phyloP scores from a whole-genome alignment of 2,888 invertebrate genomes.

The Lochmaea crataegi region DNA sequence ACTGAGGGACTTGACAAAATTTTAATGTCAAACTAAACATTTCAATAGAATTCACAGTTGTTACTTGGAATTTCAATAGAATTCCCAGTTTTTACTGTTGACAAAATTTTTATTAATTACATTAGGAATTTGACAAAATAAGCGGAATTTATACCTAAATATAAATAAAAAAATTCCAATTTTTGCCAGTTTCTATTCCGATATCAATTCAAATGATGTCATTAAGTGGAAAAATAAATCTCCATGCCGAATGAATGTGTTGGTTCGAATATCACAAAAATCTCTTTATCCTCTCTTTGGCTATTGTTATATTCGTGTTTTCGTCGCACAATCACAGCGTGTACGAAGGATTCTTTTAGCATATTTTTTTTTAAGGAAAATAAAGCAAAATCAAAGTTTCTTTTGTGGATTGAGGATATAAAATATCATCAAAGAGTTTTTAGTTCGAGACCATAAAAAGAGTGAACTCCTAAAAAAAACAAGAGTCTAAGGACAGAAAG shows the following conservation, averaged over 20 bases:
- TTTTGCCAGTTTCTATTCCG: too few relatives aligned
- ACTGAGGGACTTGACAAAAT: too few relatives aligned
- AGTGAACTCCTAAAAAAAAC: conserved; percentile 21
- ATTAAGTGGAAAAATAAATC: background rate
- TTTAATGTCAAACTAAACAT: too few relatives aligned
- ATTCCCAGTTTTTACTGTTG: too few relatives aligned
- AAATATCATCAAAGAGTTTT: conserved; percentile 47
- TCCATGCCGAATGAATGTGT: background rate
- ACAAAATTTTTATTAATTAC: too few relatives aligned
- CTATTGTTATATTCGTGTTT: conserved; percentile 22
- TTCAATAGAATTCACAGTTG: too few relatives aligned
- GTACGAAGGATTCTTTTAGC: conserved; percentile 24
- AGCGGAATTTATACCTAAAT: too few relatives aligned
- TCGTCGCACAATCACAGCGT: conserved; percentile 16
- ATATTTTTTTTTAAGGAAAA: conserved; percentile 34
- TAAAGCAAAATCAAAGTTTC: conserved; percentile 52
- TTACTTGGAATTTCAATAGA: too few relatives aligned
- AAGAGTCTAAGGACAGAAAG: conserved; percentile 18
- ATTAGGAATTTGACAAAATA: too few relatives aligned
- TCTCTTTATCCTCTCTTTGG: conserved; percentile 7
- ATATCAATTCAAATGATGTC: background rate
- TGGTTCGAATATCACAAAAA: conserved; percentile 10
- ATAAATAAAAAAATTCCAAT: too few relatives aligned
- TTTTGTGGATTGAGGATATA: conserved; percentile 38
- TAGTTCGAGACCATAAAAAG: conserved; percentile 28